phyloP scores from a whole-genome alignment of 2,113 vertebrate genomes.

The Eclectus roratus region DNA sequence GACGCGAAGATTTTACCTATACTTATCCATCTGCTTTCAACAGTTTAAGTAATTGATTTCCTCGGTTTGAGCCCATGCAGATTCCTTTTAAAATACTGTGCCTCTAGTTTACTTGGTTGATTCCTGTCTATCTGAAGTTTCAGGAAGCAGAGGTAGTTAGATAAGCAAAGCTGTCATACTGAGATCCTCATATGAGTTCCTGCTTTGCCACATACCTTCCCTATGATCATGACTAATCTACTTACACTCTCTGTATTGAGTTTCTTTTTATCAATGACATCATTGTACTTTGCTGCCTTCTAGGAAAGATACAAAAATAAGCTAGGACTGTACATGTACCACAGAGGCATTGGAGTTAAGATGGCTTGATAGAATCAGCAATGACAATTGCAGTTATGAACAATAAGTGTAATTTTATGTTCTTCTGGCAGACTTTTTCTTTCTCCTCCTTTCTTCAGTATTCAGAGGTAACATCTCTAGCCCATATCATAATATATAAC shows the following conservation, averaged over 20 bases:
- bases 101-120: background rate
- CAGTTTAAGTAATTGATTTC: conserved; percentile 18
- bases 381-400: background rate
- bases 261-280: background rate
- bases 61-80: background rate
- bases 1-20: background rate
- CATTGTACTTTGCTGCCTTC: background rate
- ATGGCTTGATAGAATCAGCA: background rate
- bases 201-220: background rate
- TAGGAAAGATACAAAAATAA: background rate
- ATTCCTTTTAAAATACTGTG: background rate
- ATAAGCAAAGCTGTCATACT: background rate
- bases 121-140: background rate
- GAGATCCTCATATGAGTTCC: background rate
- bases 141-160: background rate
- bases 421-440: background rate
- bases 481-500: background rate
- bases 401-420: background rate
- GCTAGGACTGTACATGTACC: background rate
- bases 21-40: background rate
- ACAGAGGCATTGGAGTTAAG: fast-evolving
- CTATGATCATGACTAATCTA: too few species aligned
- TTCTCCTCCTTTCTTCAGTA: background rate
- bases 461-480: background rate
- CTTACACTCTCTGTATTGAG: background rate